Evolutionary conservation across 37 sponge, comb jelly and placozoan species (phyloP).

Genomic region (Geodia barretti): DNA sequence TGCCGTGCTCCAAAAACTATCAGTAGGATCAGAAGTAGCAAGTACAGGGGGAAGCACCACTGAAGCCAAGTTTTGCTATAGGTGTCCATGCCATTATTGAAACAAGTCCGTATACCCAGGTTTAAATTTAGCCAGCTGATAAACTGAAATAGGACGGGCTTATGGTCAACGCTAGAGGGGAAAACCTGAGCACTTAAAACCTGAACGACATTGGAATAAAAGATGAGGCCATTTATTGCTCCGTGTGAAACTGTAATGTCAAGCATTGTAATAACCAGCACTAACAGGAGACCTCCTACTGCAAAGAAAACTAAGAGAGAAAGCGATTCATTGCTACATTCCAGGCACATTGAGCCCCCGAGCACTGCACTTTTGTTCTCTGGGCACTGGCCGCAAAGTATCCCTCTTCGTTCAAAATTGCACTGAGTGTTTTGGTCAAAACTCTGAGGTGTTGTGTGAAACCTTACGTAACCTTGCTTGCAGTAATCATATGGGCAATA

Average conservation of each 20-base stretch:
- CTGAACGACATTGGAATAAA: slow-evolving; percentile 12
- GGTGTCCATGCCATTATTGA: neutral
- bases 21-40: neutral
- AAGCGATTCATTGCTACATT: slow-evolving; percentile 1
- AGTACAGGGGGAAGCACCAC: neutral
- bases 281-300: neutral
- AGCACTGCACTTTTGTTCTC: neutral
- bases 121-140: neutral
- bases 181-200: neutral
- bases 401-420: neutral
- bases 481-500: neutral
- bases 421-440: neutral
- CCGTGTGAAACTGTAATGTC: slow-evolving; percentile 9
- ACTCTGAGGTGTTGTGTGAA: neutral
- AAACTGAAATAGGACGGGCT: neutral
- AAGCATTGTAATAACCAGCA: neutral
- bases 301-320: neutral
- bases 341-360: neutral
- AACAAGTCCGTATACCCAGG: neutral
- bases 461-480: neutral
- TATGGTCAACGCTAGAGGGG: neutral
- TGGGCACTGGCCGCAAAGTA: slow-evolving; percentile 18
- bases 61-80: neutral
- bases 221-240: slow-evolving; percentile 7
- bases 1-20: neutral